Conservation (phyloP, 1,140 invertebrate genomes). For the Drosophila azteca region DNA sequence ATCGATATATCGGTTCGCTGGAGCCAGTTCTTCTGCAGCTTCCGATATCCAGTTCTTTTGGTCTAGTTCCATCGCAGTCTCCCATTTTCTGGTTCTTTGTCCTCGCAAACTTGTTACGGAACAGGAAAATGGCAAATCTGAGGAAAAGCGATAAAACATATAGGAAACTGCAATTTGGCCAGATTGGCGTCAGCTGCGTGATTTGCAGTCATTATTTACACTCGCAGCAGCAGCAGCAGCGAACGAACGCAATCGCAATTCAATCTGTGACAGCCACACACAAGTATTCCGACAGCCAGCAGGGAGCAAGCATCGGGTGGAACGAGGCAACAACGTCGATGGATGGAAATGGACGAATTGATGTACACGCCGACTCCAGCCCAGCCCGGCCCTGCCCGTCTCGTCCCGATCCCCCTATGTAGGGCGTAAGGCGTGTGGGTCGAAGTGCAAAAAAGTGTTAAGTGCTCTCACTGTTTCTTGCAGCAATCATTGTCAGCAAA, state of each 20-base stretch:
- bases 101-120: too few species aligned
- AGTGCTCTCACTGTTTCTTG: constrained; percentile 73
- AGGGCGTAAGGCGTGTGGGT: constrained; percentile 6
- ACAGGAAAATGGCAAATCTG: neutral
- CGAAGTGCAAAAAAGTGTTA: constrained; percentile 70
- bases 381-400: too few species aligned
- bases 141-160: constrained; percentile 43
- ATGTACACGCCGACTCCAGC: constrained; percentile 22
- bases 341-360: constrained; percentile 54
- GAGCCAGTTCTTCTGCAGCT: too few species aligned
- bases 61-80: too few species aligned
- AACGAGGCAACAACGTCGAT: neutral
- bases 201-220: constrained; percentile 73
- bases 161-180: constrained; percentile 49
- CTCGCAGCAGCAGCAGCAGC: constrained; percentile 9
- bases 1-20: too few species aligned
- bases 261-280: constrained; percentile 68
- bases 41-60: too few species aligned
- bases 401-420: constrained; percentile 1
- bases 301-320: neutral
- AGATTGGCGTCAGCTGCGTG: constrained; percentile 45
- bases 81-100: too few species aligned
- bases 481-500: constrained; percentile 79
- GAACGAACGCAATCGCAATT: constrained; percentile 64
- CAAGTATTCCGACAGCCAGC: constrained; percentile 61